phyloP scores from a whole-genome alignment of 2,113 vertebrate species.

The Chiloscyllium plagiosum region DNA sequence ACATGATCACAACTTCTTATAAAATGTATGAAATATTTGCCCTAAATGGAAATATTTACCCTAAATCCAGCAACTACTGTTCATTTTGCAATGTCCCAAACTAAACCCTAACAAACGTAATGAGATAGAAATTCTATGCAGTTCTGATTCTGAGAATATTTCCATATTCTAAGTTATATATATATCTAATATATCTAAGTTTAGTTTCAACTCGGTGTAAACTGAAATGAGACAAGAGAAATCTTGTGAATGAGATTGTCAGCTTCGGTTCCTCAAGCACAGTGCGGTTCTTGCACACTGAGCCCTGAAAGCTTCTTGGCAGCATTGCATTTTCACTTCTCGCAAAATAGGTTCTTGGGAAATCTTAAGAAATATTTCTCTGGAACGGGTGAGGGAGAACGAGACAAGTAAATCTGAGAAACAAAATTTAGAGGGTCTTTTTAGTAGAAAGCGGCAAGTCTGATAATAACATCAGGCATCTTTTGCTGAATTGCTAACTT shows the following conservation, averaged over 20 bases:
- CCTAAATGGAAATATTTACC: neutral
- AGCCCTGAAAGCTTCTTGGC: neutral
- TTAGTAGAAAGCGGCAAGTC: neutral
- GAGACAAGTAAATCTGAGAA: neutral
- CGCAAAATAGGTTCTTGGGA: neutral
- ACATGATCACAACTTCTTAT: neutral
- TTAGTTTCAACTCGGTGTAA: neutral
- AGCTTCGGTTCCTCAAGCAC: neutral
- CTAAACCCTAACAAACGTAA: neutral
- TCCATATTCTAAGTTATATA: too few relatives aligned
- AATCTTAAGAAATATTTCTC: neutral
- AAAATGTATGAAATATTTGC: neutral
- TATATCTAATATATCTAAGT: neutral
- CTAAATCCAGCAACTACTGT: neutral
- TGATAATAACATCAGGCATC: neutral
- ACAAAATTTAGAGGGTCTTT: neutral
- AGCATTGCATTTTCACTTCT: neutral
- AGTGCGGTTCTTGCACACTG: neutral
- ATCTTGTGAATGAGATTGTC: neutral
- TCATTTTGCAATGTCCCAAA: neutral
- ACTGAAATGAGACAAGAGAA: neutral
- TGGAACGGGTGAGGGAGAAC: neutral
- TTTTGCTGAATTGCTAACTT: neutral
- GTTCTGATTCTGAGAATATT: neutral
- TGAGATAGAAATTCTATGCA: neutral